These are phyloP conservation scores for Brachyptera putata DNA, from an alignment of 2,888 invertebrate genomes.

Conservation along the genomic window DNA sequence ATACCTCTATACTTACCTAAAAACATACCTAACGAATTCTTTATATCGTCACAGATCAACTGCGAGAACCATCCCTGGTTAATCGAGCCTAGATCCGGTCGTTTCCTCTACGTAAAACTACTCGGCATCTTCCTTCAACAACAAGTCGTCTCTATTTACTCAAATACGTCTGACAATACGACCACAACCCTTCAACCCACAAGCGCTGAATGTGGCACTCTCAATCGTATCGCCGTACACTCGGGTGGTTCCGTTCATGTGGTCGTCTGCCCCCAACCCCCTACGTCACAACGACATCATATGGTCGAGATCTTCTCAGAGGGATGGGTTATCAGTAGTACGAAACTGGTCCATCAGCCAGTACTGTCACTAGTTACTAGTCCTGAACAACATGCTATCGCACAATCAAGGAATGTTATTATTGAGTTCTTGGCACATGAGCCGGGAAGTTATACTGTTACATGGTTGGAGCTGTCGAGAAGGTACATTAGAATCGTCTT, in stretches of 20 bases:
- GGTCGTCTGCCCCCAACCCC: conserved; percentile 55
- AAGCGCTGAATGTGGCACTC: conserved; percentile 60
- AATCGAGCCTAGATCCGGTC: conserved; percentile 69
- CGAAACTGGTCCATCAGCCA: conserved; percentile 32
- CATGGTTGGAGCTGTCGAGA: conserved; percentile 78
- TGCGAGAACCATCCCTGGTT: conserved; percentile 78
- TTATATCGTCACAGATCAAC: conserved; percentile 68
- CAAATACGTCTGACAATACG: conserved; percentile 20
- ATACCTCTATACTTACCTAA: too few species aligned
- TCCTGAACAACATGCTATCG: conserved; percentile 37
- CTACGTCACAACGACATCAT: conserved; percentile 41
- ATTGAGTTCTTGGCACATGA: conserved; percentile 77
- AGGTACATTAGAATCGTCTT: too few species aligned
- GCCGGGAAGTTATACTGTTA: conserved; percentile 67
- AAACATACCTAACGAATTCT: too few species aligned
- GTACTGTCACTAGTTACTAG: conserved; percentile 27
- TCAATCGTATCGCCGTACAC: conserved; percentile 74
- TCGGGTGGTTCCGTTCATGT: conserved; percentile 61
- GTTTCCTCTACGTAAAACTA: conserved; percentile 74
- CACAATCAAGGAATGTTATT: conserved; percentile 51
- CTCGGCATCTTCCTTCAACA: conserved; percentile 49
- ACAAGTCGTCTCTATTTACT: conserved; percentile 16
- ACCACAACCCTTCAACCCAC: conserved; percentile 24
- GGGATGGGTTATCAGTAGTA: conserved; percentile 60
- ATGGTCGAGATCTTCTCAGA: conserved; percentile 64